Conservation (phyloP, 2,113 vertebrate genomes). For the Spermophilus dauricus region DNA sequence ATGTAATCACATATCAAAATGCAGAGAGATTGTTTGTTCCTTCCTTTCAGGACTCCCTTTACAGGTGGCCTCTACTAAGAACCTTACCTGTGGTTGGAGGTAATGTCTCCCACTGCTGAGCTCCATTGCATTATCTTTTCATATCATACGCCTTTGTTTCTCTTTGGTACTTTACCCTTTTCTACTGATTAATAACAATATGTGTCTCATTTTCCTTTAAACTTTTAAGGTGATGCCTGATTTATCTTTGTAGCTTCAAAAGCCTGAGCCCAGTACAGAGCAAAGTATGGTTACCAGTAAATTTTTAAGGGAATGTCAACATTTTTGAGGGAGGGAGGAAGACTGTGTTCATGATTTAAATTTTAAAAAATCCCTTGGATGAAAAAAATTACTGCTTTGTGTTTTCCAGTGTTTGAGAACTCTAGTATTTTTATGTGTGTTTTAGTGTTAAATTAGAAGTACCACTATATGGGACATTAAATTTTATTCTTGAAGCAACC, state of each 20-base stretch:
- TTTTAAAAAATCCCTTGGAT: background rate
- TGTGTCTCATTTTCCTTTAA: background rate
- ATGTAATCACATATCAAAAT: background rate
- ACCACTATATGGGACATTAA: background rate
- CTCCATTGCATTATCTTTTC: background rate
- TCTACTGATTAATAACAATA: background rate
- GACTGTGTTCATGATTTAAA: background rate
- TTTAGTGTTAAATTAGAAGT: background rate
- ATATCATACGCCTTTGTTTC: background rate
- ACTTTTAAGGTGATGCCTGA: background rate
- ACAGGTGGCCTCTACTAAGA: background rate
- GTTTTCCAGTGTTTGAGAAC: background rate
- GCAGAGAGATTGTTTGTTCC: background rate
- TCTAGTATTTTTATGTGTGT: background rate
- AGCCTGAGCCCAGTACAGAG: background rate
- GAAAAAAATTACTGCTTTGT: background rate
- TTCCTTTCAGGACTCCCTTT: background rate
- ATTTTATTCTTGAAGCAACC: background rate
- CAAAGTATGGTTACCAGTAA: background rate
- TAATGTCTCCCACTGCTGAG: background rate
- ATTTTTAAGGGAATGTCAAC: background rate
- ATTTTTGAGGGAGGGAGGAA: slow-evolving; percentile 27
- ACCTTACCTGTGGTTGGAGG: background rate
- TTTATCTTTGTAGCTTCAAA: slow-evolving; percentile 31
- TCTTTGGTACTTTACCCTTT: background rate